Evolutionary conservation across 1,140 invertebrate species (phyloP).

Genomic region (Drosophila pandora): DNA sequence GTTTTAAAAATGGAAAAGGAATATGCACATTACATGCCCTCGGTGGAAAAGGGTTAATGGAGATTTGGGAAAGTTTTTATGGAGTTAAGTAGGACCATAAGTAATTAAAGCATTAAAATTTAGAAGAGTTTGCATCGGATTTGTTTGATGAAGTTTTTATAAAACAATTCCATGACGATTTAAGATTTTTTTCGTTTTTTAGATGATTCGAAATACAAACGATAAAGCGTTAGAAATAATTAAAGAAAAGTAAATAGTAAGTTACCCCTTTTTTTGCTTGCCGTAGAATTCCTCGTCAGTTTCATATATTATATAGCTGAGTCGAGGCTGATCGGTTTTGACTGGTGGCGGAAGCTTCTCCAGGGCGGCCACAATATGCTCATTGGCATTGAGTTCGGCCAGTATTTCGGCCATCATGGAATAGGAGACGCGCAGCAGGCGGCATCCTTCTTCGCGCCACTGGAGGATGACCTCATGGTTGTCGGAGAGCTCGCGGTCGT

Average conservation of each 20-base stretch:
- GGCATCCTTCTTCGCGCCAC: background rate
- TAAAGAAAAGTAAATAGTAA: background rate
- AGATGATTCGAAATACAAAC: too few species aligned
- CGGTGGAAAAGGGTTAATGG: slow-evolving; percentile 28
- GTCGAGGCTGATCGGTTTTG: background rate
- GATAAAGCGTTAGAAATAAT: too few species aligned
- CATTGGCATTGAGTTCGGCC: slow-evolving; percentile 37
- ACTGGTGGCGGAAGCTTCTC: background rate
- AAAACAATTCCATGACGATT: too few species aligned
- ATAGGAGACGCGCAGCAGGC: slow-evolving; percentile 41
- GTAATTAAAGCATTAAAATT: background rate
- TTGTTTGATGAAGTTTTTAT: too few species aligned
- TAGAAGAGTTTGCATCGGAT: background rate
- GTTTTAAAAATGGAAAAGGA: slow-evolving; percentile 21
- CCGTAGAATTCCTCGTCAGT: slow-evolving; percentile 21
- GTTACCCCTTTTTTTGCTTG: background rate
- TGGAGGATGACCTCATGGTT: slow-evolving; percentile 10
- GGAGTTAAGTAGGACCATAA: background rate
- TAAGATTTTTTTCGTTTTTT: too few species aligned
- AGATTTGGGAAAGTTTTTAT: slow-evolving; percentile 20
- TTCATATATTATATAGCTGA: slow-evolving; percentile 50
- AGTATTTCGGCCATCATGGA: slow-evolving; percentile 46
- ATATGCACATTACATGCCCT: background rate
- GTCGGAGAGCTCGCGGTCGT: slow-evolving; percentile 26
- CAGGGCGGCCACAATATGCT: slow-evolving; percentile 20